These are phyloP conservation scores for Drosophila helvetica DNA, from an alignment of 2,888 invertebrate genomes.

Conservation along the genomic window DNA sequence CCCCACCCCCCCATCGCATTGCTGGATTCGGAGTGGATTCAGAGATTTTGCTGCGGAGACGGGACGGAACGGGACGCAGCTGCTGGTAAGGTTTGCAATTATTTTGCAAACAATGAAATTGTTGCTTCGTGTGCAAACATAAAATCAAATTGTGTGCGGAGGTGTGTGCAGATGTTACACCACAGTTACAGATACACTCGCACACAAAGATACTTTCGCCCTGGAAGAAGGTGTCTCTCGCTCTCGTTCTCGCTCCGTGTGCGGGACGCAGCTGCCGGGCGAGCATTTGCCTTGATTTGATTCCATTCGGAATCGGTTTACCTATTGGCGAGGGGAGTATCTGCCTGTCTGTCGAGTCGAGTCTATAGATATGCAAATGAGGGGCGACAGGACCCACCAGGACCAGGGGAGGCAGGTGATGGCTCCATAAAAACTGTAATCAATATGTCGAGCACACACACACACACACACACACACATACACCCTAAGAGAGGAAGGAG, in stretches of 20 bases:
- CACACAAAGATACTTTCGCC: slow-evolving; percentile 31
- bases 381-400: slow-evolving; percentile 5
- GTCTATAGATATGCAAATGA: slow-evolving; percentile 69
- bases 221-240: slow-evolving; percentile 52
- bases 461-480: too few species aligned
- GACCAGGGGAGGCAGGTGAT: slow-evolving; percentile 68
- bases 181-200: slow-evolving; percentile 34
- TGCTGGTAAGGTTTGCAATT: slow-evolving; percentile 81
- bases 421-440: slow-evolving; percentile 64
- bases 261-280: slow-evolving; percentile 59
- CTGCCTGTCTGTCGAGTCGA: slow-evolving; percentile 14
- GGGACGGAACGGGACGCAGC: slow-evolving; percentile 65
- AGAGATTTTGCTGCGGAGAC: slow-evolving; percentile 21
- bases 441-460: slow-evolving; percentile 40
- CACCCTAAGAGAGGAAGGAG: neutral
- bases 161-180: slow-evolving; percentile 46
- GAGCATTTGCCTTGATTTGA: slow-evolving; percentile 74
- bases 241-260: slow-evolving; percentile 18
- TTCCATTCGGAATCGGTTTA: slow-evolving; percentile 55
- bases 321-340: slow-evolving; percentile 42
- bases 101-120: slow-evolving; percentile 83
- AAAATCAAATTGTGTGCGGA: slow-evolving; percentile 67
- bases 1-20: slow-evolving; percentile 3
- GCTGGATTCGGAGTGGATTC: slow-evolving; percentile 10
- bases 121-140: slow-evolving; percentile 79